Evolutionary conservation across 1,140 invertebrate species (phyloP), one percentile per base, ranked within the genome.

Genomic region (Drosophila oshimai): DNA sequence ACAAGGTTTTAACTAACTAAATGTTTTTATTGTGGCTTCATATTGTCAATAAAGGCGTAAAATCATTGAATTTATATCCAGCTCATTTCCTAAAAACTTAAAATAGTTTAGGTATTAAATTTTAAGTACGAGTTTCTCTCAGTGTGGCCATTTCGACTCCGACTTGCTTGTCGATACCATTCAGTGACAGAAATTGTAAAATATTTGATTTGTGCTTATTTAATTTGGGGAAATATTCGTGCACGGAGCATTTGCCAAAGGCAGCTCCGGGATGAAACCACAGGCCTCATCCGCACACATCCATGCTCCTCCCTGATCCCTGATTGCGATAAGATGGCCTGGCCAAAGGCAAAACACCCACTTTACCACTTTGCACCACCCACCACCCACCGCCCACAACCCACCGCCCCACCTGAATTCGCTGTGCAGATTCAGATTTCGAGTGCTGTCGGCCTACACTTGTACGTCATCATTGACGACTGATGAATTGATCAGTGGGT

Each of bases 201-300:
- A 79, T 86, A 80, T 86, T 87, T 86, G 81, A 80, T 87, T 87
- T 86, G 81, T 80, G 81, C 80, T 80, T 73, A 86, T 86, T 87
- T 87, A 84, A 86, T 86, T 86, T 75, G 61, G 34, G 26, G 26
- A 44, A 78, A 86, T 76, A 80, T 55, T 86, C 70, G 54, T 33
- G 47, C 39, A 58, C 39, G 15, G 39, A 22, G 29, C 50, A 53
- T 20, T 34, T 29, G 51, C 24, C 50, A 55, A 31, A 55, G 31
- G 39, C 47, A 53, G 45, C 31, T 36, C 7, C 12, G 17, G 10
- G 12, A n/a, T 7, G 47, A 39, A 53, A 60, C 58, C 58, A 44
- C 58, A 61, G 17, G 6, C 29, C 26, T 15, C 49, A 37, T 13
- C 24, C 22, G 6, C 34, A 39, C 29, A 53, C 7, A 39, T 13